These are phyloP conservation scores for Atopsyche davidsoni DNA, from an alignment of 1,140 invertebrate species.

Conservation along the genomic window DNA sequence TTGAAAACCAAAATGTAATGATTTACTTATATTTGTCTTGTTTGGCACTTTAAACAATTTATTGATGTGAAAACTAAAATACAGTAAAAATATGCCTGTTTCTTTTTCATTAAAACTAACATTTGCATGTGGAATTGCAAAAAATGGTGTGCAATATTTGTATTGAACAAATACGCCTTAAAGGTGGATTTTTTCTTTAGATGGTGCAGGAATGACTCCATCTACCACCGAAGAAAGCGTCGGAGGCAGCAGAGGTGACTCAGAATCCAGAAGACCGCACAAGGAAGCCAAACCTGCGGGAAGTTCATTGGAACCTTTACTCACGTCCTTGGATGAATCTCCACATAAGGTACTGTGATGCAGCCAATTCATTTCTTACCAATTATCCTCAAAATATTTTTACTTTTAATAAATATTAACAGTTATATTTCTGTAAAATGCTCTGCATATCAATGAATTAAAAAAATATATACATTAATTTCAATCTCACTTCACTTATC, in stretches of 20 bases:
- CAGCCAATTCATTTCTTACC: neutral
- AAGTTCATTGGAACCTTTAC: conserved; percentile 38
- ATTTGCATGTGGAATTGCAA: no score
- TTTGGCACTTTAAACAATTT: no score
- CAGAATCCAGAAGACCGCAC: conserved; percentile 9
- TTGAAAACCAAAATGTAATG: no score
- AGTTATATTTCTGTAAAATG: neutral
- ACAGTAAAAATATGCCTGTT: no score
- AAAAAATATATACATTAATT: conserved; percentile 1
- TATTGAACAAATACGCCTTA: no score
- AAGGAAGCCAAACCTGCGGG: conserved; percentile 29
- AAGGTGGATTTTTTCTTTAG: no score
- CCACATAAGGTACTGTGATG: conserved; percentile 25
- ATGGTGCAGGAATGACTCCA: conserved; percentile 38
- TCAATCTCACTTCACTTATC: conserved; percentile 36
- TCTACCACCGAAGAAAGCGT: conserved; percentile 53
- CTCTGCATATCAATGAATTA: neutral
- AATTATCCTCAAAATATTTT: neutral
- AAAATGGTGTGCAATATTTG: no score
- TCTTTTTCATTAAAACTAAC: no score
- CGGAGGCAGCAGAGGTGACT: conserved; percentile 26
- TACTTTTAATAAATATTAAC: neutral
- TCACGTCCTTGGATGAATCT: conserved; percentile 32
- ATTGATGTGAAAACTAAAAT: no score
- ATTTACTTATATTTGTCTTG: no score